Percentiles rank a stretch among this genome's conserved stretches.
Conservation (phyloP, 2,113 vertebrate species). For the Elaphurus davidianus region DNA sequence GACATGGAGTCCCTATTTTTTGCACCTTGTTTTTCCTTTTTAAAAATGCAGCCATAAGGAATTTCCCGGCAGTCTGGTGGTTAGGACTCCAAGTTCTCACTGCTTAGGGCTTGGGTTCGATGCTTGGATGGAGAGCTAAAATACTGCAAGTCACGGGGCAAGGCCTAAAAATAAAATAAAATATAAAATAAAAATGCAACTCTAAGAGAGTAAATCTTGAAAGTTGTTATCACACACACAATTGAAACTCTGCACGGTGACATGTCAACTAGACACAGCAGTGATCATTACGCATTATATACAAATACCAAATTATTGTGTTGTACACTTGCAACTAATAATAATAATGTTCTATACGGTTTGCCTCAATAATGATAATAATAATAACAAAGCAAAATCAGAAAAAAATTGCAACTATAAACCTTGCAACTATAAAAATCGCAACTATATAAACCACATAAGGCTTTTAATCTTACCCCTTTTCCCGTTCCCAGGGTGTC, state of each 20-base stretch:
- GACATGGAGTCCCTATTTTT: not conserved
- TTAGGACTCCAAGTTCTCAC: not conserved
- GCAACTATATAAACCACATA: not conserved
- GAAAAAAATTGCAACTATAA: not conserved
- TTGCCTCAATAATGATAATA: not conserved
- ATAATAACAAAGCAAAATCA: not conserved
- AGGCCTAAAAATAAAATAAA: not conserved
- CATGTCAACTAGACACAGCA: not conserved
- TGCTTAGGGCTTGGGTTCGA: not conserved
- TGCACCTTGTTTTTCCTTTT: not conserved
- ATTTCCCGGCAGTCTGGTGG: not conserved
- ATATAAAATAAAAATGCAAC: not conserved
- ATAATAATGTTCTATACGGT: not conserved
- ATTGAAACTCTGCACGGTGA: not conserved
- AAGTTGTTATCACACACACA: not conserved
- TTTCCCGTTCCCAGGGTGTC: accelerated
- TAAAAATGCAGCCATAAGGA: not conserved
- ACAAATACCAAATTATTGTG: not conserved
- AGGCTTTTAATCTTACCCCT: not conserved
- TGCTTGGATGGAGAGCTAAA: not conserved
- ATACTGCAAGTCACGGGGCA: not conserved
- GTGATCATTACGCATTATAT: not conserved
- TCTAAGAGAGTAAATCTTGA: not conserved
- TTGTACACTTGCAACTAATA: not conserved
- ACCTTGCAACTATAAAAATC: not conserved